Evolutionary conservation across 2,888 invertebrate genomes (phyloP).

Genomic region (Cloeon dipterum): DNA sequence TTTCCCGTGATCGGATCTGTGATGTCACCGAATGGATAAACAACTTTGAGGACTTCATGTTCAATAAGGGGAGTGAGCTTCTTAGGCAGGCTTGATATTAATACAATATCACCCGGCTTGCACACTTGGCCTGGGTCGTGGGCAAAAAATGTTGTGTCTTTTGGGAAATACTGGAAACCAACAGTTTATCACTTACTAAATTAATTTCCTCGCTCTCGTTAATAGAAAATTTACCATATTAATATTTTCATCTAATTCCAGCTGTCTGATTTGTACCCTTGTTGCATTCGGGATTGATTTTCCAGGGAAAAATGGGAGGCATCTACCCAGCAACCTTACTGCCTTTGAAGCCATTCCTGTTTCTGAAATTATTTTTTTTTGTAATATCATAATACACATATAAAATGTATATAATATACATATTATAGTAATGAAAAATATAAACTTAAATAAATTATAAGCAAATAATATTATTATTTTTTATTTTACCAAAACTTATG

Average conservation of each 20-base stretch:
- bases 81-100: constrained; percentile 47
- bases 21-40: constrained; percentile 62
- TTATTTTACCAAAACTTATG: no score
- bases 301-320: constrained; percentile 34
- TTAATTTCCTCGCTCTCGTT: not conserved
- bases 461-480: no score
- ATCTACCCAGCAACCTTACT: constrained; percentile 45
- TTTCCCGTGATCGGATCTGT: constrained; percentile 70
- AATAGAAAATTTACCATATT: constrained; percentile 37
- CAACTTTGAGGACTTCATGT: constrained; percentile 53
- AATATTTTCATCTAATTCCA: constrained; percentile 51
- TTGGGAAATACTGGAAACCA: constrained; percentile 66
- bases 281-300: constrained; percentile 47
- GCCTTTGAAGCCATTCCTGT: constrained; percentile 16
- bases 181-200: no score
- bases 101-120: constrained; percentile 61
- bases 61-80: constrained; percentile 54
- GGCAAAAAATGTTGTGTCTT: constrained; percentile 47
- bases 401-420: no score
- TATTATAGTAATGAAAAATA: no score
- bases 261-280: constrained; percentile 49
- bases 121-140: constrained; percentile 53
- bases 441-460: no score
- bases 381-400: no score
- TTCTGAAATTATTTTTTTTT: no score